Evolutionary conservation across 2,888 invertebrate genomes (phyloP).

Genomic region (Adelognathus sp.): DNA sequence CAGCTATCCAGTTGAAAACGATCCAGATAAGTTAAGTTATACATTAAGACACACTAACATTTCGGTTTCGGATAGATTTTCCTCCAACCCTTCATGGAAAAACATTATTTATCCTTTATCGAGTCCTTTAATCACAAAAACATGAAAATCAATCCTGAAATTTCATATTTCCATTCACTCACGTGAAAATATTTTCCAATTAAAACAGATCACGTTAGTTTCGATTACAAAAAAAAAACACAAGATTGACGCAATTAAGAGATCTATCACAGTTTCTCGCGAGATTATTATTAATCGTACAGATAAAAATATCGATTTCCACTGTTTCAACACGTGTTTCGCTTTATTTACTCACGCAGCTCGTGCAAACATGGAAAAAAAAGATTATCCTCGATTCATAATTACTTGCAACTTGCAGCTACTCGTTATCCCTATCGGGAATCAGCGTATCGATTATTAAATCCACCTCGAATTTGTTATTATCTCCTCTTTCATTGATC

Average conservation of each 20-base stretch:
- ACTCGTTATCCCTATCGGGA: slow-evolving; percentile 8
- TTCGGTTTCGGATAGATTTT: too few species aligned
- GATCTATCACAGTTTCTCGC: not conserved
- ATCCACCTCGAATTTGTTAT: slow-evolving; percentile 31
- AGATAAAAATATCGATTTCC: not conserved
- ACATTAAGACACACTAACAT: too few species aligned
- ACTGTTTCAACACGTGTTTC: slow-evolving; percentile 9
- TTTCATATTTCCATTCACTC: too few species aligned
- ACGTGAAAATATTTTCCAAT: too few species aligned
- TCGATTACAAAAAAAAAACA: not conserved
- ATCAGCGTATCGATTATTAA: slow-evolving; percentile 32
- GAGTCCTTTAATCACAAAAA: too few species aligned
- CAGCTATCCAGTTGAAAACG: too few species aligned
- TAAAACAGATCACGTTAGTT: too few species aligned
- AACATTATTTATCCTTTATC: too few species aligned
- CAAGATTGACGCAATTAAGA: not conserved
- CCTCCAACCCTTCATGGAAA: too few species aligned
- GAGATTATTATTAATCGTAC: slow-evolving; percentile 9
- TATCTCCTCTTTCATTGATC: not conserved
- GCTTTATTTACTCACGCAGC: not conserved
- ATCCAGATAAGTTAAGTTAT: too few species aligned
- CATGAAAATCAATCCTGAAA: too few species aligned
- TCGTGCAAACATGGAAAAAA: not conserved
- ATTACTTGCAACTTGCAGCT: slow-evolving; percentile 6
- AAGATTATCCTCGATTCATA: not conserved